phyloP scores from a whole-genome alignment of 1,140 invertebrate genomes.

The Rhizoglyphus robini region DNA sequence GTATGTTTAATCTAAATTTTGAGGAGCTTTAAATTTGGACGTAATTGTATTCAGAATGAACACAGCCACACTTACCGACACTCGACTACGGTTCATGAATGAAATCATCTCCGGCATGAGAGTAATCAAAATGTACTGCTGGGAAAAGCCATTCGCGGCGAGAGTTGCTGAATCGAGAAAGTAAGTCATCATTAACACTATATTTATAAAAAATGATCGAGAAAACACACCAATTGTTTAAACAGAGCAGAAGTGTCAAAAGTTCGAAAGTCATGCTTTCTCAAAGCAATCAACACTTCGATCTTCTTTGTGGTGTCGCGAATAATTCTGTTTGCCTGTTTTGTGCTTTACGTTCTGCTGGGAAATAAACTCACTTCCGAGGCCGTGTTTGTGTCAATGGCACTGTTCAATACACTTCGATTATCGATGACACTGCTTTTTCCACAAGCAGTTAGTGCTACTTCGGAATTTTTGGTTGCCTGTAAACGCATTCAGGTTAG shows the following conservation, averaged over 20 bases:
- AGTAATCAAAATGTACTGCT: slow-evolving; percentile 62
- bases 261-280: slow-evolving; percentile 48
- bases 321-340: slow-evolving; percentile 52
- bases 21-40: neutral
- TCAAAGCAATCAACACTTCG: slow-evolving; percentile 48
- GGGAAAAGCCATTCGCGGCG: slow-evolving; percentile 60
- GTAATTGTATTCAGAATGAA: too few relatives aligned
- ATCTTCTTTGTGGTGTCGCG: slow-evolving; percentile 40
- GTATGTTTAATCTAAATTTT: slow-evolving; percentile 3
- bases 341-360: slow-evolving; percentile 50
- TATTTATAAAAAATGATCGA: neutral
- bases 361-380: slow-evolving; percentile 49
- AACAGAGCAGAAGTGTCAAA: slow-evolving; percentile 28
- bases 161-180: slow-evolving; percentile 44
- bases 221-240: neutral
- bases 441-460: slow-evolving; percentile 48
- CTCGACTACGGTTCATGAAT: slow-evolving; percentile 69
- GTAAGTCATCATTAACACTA: too few relatives aligned
- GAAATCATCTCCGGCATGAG: slow-evolving; percentile 77
- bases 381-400: slow-evolving; percentile 59
- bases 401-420: slow-evolving; percentile 53
- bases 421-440: slow-evolving; percentile 50
- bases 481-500: slow-evolving; percentile 44
- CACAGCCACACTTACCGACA: slow-evolving; percentile 61
- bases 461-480: slow-evolving; percentile 40